Evolutionary conservation across 2,113 vertebrate genomes (phyloP).

Genomic region (Syngnathus floridae): DNA sequence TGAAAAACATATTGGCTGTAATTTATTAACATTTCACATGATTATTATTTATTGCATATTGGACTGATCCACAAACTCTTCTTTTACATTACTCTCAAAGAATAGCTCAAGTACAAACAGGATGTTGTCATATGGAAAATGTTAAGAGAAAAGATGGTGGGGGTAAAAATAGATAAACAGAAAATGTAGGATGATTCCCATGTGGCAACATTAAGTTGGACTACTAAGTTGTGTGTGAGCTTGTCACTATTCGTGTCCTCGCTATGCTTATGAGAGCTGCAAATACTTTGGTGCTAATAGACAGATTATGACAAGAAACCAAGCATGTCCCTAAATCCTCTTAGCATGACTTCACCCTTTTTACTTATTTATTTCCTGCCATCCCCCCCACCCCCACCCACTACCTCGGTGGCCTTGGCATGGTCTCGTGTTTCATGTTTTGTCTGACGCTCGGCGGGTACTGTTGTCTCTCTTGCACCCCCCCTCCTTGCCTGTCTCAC

Average conservation of each 20-base stretch:
- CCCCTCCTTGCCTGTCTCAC: conserved; percentile 53
- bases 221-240: conserved; percentile 62
- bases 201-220: conserved; percentile 58
- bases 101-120: background rate
- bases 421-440: conserved; percentile 68
- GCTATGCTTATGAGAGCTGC: conserved; percentile 71
- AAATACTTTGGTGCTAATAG: conserved; percentile 76
- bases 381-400: conserved; percentile 24
- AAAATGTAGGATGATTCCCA: conserved; percentile 54
- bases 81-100: background rate
- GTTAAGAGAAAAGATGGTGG: conserved; percentile 13
- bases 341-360: conserved; percentile 64
- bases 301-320: conserved; percentile 75
- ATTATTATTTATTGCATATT: no score
- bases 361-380: conserved; percentile 64
- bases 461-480: conserved; percentile 41
- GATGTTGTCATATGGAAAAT: conserved; percentile 19
- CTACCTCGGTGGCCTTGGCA: conserved; percentile 58
- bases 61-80: no score
- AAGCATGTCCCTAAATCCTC: conserved; percentile 76
- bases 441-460: conserved; percentile 53
- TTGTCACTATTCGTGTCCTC: conserved; percentile 71
- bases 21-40: no score
- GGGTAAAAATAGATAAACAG: conserved; percentile 25
- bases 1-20: no score